A percentile compares a stretch with the other conserved stretches of the same genome.
Conservation (phyloP, 2,113 vertebrate species). For the Phrynosoma blainvillii region DNA sequence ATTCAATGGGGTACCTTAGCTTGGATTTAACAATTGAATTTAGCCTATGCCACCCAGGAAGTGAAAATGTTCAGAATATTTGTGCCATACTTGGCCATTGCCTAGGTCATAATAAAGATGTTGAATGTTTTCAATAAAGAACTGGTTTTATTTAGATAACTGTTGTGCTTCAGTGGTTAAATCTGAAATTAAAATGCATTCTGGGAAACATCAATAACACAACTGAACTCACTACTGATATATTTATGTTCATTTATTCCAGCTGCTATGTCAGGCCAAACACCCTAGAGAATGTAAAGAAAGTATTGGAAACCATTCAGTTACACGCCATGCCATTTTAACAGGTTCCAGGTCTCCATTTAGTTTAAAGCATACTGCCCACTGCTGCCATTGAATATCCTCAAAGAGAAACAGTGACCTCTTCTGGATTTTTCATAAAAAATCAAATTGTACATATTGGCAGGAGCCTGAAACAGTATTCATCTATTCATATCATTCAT, state of each 20-base stretch:
- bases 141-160: slow-evolving; percentile 23
- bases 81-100: background rate
- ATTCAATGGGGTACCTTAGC: background rate
- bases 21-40: background rate
- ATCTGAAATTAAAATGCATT: slow-evolving; percentile 40
- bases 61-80: background rate
- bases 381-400: background rate
- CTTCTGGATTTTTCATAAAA: slow-evolving; percentile 64
- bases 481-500: slow-evolving; percentile 25
- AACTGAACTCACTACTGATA: slow-evolving; percentile 36
- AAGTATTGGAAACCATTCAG: slow-evolving; percentile 41
- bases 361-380: background rate
- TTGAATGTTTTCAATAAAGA: slow-evolving; percentile 22
- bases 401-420: slow-evolving; percentile 77
- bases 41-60: background rate
- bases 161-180: slow-evolving; percentile 22
- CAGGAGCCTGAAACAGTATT: background rate
- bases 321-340: background rate
- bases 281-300: slow-evolving; percentile 38
- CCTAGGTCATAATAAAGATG: background rate
- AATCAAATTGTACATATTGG: background rate
- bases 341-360: slow-evolving; percentile 20
- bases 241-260: slow-evolving; percentile 39
- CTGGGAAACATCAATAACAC: slow-evolving; percentile 46
- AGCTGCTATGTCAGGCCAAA: slow-evolving; percentile 45